phyloP scores from a whole-genome alignment of 2,888 invertebrate genomes.

The Carabus problematicus region DNA sequence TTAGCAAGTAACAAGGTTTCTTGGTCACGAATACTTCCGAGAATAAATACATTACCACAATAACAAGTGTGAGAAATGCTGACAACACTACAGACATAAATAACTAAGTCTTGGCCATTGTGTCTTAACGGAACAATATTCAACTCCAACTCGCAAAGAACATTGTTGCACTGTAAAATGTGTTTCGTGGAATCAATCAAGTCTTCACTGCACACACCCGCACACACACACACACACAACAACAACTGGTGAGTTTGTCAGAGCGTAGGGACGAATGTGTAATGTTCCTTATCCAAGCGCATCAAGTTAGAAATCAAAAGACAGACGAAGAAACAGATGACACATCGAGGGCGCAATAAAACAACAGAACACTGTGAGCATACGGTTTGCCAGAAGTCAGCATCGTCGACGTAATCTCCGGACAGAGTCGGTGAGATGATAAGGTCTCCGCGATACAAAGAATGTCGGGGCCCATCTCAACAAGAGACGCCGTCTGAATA shows the following conservation, averaged over 20 bases:
- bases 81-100: constrained; percentile 16
- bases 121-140: too few species aligned
- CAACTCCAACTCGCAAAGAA: too few species aligned
- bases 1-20: constrained; percentile 20
- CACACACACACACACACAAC: too few species aligned
- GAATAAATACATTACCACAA: constrained; percentile 14
- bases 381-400: constrained; percentile 12
- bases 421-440: constrained; percentile 23
- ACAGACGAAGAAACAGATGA: too few species aligned
- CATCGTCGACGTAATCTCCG: not conserved
- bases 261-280: too few species aligned
- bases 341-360: not conserved
- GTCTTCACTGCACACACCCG: too few species aligned
- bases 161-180: too few species aligned
- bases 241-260: too few species aligned
- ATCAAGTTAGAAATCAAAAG: too few species aligned
- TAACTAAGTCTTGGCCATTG: not conserved
- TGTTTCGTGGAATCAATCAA: too few species aligned
- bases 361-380: not conserved
- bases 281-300: too few species aligned
- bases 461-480: constrained; percentile 18
- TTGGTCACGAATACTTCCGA: constrained; percentile 22
- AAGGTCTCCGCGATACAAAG: constrained; percentile 21
- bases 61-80: constrained; percentile 12
- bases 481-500: constrained; percentile 1